Base-by-base conservation (phyloP, 2,113 vertebrate species). In the Vidua macroura region DNA sequence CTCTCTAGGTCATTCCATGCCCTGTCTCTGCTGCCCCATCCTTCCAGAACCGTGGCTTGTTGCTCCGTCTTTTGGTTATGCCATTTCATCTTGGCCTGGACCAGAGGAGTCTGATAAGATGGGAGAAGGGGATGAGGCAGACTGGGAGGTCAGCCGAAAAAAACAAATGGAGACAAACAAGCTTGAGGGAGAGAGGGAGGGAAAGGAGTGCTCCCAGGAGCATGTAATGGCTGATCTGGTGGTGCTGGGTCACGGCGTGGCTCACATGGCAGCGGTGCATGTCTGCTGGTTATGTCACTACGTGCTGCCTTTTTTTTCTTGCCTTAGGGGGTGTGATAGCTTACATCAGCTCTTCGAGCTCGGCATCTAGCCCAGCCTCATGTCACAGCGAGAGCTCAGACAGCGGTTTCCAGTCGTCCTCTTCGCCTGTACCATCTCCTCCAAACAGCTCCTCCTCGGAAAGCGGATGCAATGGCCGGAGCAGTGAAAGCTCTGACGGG, bases 291-390 rank as follows among this genome's bases (percentile, higher is more conserved):
- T 96, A 96, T 95, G 90, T 95, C 92, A 87, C 79, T 97, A 79
- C 27, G 17, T 94, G 86, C 95, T 0, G 72, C 80, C 92, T 96
- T 93, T 95, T 95, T 82, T 94, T 85, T 87, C 88, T 95, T 86
- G 88, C 93, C 89, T 86, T 91, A 99, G 99, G 98, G 95, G 98
- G 99, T 87, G 99, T 99, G 92, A 99, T 99, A 63, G 98, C 99
- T 95, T 99, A 99, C 88, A 99, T 99, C 97, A 99, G 99, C 97
- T 99, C 99, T 92, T 99, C 99, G 17, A 98, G 98, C 97, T 98
- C 99, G 25, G 98, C 98, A 93, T 98, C 98, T 90, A 98, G 98
- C 97, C 98, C 98, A 24, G 99, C 99, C 90, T 99, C 99, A 75
- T 99, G 98, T 90, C 97, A 99, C 97, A 99, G 98, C 49, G 98